Conservation (phyloP, 2,797 vertebrate genomes). For the Protonibea diacanthus region DNA sequence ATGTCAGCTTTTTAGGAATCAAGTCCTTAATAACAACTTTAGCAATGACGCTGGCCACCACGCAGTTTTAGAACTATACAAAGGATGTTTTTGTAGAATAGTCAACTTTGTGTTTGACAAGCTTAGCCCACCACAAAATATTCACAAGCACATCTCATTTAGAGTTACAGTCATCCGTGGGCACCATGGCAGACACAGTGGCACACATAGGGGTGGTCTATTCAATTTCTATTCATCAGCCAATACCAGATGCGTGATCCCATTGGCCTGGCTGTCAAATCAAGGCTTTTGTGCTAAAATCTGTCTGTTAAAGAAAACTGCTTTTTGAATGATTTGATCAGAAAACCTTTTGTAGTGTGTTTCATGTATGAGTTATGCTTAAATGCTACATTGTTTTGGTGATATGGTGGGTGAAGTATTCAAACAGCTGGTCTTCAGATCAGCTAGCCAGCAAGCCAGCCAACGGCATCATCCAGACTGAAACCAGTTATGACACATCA, state of each 20-base stretch:
- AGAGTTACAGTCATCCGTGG: constrained; percentile 9
- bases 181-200: constrained; percentile 4
- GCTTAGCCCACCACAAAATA: constrained; percentile 10
- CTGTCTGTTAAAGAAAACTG: constrained; percentile 43
- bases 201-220: constrained; percentile 36
- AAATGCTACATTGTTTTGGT: constrained; percentile 46
- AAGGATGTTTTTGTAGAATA: constrained; percentile 37
- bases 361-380: constrained; percentile 42
- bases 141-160: constrained; percentile 20
- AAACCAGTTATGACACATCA: constrained; percentile 66
- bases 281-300: constrained; percentile 51
- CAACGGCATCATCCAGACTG: constrained; percentile 44
- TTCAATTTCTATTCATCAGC: constrained; percentile 47
- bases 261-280: constrained; percentile 51
- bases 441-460: constrained; percentile 33
- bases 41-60: constrained; percentile 49
- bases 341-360: constrained; percentile 14
- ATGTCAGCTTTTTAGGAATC: constrained; percentile 59
- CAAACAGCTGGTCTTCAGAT: constrained; percentile 63
- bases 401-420: constrained; percentile 22
- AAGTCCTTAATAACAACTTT: constrained; percentile 48
- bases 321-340: constrained; percentile 54
- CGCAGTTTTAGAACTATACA: constrained; percentile 45
- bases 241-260: constrained; percentile 29
- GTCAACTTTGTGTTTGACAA: constrained; percentile 37